A percentile compares a stretch with the other conserved stretches of the same genome.
phyloP scores from a whole-genome alignment of 2,888 invertebrate genomes.

The Aphodius sticticus region DNA sequence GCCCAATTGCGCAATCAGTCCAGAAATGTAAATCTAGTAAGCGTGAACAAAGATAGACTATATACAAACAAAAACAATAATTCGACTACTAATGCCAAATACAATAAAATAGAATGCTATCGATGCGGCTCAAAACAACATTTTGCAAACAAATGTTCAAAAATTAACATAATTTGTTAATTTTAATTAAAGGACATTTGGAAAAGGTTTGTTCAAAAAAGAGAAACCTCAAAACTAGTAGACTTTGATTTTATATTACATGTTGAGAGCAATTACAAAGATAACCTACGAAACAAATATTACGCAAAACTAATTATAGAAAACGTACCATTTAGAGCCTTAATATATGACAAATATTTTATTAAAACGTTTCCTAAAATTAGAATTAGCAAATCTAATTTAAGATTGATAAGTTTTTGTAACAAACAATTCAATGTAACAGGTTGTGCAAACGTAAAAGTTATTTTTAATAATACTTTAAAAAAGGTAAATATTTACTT shows the following conservation, averaged over 20 bases:
- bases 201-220: conserved; percentile 13
- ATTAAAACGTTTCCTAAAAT: conserved; percentile 22
- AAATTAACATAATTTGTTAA: conserved; percentile 19
- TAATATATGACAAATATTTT: not conserved
- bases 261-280: not conserved
- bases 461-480: conserved; percentile 20
- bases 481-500: conserved; percentile 39
- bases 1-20: conserved; percentile 4
- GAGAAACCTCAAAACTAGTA: not conserved
- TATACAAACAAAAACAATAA: not conserved
- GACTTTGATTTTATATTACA: not conserved
- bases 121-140: not conserved
- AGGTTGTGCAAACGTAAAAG: conserved; percentile 35
- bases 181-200: conserved; percentile 8
- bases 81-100: not conserved
- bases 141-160: conserved; percentile 9
- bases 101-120: not conserved
- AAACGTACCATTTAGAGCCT: too few species aligned
- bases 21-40: not conserved
- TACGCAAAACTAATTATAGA: too few species aligned
- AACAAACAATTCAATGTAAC: conserved; percentile 32
- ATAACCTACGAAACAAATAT: too few species aligned
- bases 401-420: conserved; percentile 35
- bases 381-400: conserved; percentile 13
- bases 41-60: not conserved